phyloP scores from a whole-genome alignment of 2,888 invertebrate species.

The Brachypterus glaber region DNA sequence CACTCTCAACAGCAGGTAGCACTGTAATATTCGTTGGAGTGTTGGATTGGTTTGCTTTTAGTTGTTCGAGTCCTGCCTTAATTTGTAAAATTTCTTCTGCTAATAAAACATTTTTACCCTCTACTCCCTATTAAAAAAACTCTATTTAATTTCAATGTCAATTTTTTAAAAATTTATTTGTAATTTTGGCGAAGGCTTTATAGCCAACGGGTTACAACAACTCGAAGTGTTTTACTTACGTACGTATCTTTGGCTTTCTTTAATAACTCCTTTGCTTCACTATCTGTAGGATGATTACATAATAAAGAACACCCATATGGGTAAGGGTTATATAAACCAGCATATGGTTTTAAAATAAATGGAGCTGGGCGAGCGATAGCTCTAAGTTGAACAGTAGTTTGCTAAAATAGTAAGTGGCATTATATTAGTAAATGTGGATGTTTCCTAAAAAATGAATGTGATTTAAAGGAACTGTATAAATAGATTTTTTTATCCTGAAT shows the following conservation, averaged over 20 bases:
- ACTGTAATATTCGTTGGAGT: constrained; percentile 10
- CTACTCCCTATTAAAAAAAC: constrained; percentile 25
- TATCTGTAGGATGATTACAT: constrained; percentile 77
- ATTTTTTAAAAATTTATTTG: constrained; percentile 7
- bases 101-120: constrained; percentile 32
- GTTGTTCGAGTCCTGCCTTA: constrained; percentile 29
- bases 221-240: no score
- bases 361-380: constrained; percentile 62
- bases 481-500: constrained; percentile 1
- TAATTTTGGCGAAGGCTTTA: no score
- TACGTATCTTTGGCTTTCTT: constrained; percentile 61
- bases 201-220: no score
- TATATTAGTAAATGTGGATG: constrained; percentile 8
- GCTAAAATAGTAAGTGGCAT: no score
- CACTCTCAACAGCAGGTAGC: constrained; percentile 49
- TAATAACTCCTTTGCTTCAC: constrained; percentile 60
- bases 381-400: constrained; percentile 42
- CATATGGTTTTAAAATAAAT: constrained; percentile 66
- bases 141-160: neutral
- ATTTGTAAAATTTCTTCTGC: constrained; percentile 38
- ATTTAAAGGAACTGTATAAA: constrained; percentile 5
- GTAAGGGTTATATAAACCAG: constrained; percentile 74
- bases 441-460: neutral
- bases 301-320: constrained; percentile 70
- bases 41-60: constrained; percentile 11